These are phyloP conservation scores for Tilapia sparmanii DNA, from an alignment of 2,113 vertebrate species.

Conservation along the genomic window DNA sequence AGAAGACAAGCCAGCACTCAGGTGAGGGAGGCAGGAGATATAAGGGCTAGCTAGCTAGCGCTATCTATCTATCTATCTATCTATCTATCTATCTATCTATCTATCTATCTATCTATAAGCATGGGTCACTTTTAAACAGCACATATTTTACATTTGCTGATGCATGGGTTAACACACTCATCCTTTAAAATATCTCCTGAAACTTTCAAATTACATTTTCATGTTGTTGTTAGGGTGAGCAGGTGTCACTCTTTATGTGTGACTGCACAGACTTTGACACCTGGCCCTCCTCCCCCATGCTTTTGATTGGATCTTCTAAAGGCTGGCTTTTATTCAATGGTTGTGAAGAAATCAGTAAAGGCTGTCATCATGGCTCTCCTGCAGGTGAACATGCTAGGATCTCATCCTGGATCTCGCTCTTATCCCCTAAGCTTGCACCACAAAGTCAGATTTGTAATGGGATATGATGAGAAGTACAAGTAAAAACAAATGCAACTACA, in stretches of 20 bases:
- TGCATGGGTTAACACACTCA: background rate
- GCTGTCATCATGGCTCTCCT: background rate
- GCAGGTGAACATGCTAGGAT: background rate
- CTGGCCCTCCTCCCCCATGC: background rate
- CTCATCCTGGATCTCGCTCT: background rate
- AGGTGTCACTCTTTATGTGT: background rate
- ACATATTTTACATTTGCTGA: background rate
- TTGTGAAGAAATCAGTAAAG: background rate
- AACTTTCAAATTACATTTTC: background rate
- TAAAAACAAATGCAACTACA: background rate
- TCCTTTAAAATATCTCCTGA: background rate
- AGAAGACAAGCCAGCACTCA: slow-evolving; percentile 50
- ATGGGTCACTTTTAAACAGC: background rate
- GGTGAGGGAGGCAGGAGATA: background rate
- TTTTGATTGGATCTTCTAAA: background rate
- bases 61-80: accelerated
- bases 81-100: background rate
- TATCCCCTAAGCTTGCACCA: background rate
- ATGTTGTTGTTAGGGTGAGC: background rate
- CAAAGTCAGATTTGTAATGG: background rate
- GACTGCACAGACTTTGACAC: background rate
- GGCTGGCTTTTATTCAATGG: background rate
- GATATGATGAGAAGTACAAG: background rate
- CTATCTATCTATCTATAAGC: background rate
- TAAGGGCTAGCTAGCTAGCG: background rate